These are phyloP conservation scores for Corythaeola cristata DNA, from an alignment of 2,113 vertebrate species.

Conservation along the genomic window DNA sequence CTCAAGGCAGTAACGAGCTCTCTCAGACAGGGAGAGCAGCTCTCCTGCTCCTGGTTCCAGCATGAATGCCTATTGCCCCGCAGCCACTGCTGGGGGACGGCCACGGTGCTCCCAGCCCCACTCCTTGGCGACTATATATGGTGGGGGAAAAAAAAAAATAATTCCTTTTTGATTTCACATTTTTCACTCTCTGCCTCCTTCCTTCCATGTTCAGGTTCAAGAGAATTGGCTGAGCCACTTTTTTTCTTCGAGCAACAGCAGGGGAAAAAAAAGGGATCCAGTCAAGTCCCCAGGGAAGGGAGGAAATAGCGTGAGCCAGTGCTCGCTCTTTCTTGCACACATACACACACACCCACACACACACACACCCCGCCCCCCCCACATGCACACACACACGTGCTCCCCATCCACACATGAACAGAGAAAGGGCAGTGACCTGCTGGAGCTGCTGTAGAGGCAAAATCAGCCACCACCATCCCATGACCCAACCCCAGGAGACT, in stretches of 20 bases:
- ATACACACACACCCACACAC: neutral
- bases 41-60: neutral
- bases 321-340: accelerated
- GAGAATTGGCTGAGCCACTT: conserved; percentile 37
- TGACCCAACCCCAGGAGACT: neutral
- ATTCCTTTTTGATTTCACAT: conserved; percentile 22
- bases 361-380: too few relatives aligned
- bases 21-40: neutral
- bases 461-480: neutral
- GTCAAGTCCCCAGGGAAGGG: conserved; percentile 16
- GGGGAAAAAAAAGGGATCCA: neutral
- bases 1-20: neutral
- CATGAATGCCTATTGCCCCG: neutral
- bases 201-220: conserved; percentile 12
- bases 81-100: accelerated
- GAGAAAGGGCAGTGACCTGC: neutral
- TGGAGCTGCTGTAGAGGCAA: neutral
- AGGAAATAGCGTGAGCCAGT: conserved; percentile 17
- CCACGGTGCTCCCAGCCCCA: neutral
- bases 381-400: too few relatives aligned
- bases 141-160: neutral
- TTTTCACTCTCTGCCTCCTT: conserved; percentile 46
- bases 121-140: accelerated
- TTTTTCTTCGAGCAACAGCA: neutral
- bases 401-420: neutral